Conservation (phyloP, 2,888 invertebrate species). For the Eretmocerus hayati region DNA sequence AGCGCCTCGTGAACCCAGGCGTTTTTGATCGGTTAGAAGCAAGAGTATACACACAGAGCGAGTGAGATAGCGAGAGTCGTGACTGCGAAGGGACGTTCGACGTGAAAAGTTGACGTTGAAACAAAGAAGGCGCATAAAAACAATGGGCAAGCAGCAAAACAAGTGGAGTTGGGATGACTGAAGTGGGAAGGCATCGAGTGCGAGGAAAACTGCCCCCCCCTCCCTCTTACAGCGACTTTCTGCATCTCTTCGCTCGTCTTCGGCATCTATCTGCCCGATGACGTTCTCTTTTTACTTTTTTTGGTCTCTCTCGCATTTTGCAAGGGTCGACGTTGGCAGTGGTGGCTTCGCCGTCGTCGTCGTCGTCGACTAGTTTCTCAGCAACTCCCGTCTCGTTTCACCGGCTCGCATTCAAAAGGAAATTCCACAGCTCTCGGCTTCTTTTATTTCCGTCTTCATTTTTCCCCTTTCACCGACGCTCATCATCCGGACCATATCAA, state of each 20-base stretch:
- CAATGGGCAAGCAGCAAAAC: slow-evolving; percentile 8
- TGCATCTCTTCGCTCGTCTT: slow-evolving; percentile 1
- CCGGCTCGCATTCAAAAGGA: neutral
- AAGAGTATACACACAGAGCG: too few relatives aligned
- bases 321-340: slow-evolving; percentile 16
- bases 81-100: slow-evolving; percentile 12
- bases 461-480: slow-evolving; percentile 4
- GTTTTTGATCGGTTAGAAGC: too few relatives aligned
- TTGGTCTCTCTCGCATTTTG: too few relatives aligned
- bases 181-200: slow-evolving; percentile 2
- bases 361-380: slow-evolving; percentile 18
- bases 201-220: slow-evolving; percentile 10
- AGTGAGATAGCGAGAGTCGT: too few relatives aligned
- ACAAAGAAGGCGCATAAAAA: slow-evolving; percentile 30
- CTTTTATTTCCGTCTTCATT: slow-evolving; percentile 14
- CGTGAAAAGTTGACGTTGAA: slow-evolving; percentile 32
- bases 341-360: slow-evolving; percentile 17
- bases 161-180: neutral
- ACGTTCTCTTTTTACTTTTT: slow-evolving; percentile 40
- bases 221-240: slow-evolving; percentile 5
- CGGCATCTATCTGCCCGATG: slow-evolving; percentile 32
- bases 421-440: neutral
- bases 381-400: slow-evolving; percentile 3
- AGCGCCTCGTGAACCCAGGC: too few relatives aligned
- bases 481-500: slow-evolving; percentile 2